phyloP scores from a whole-genome alignment of 2,797 vertebrate species.

The Mycteria americana region DNA sequence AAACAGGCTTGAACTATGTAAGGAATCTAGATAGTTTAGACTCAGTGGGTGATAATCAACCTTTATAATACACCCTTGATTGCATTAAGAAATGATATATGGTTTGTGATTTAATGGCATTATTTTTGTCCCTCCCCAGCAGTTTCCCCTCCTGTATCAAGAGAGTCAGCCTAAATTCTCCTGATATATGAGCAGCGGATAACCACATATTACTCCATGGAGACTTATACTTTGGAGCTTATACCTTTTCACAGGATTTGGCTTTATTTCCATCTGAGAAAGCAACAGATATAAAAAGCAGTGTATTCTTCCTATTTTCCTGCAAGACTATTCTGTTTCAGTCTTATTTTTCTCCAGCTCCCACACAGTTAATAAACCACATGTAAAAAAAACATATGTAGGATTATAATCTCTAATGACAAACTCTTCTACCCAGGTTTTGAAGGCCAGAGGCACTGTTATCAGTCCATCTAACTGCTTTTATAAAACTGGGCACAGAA shows the following conservation, averaged over 20 bases:
- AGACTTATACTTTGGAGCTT: not conserved
- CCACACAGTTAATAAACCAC: not conserved
- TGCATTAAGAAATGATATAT: not conserved
- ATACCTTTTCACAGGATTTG: not conserved
- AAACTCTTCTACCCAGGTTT: not conserved
- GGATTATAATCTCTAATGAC: not conserved
- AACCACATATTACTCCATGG: not conserved
- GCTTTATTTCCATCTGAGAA: not conserved
- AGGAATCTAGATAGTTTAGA: not conserved
- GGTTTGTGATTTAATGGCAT: not conserved
- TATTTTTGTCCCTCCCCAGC: not conserved
- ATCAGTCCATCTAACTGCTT: not conserved
- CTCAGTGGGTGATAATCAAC: not conserved
- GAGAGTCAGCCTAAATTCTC: not conserved
- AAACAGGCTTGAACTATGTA: not conserved
- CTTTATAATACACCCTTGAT: not conserved
- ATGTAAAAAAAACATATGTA: not conserved
- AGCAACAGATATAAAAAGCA: not conserved
- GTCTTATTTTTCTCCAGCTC: not conserved
- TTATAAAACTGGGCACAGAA: not conserved
- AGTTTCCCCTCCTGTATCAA: not conserved
- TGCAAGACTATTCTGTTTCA: not conserved
- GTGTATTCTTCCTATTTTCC: not conserved
- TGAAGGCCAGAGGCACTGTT: not conserved
- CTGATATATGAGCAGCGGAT: not conserved